phyloP scores from a whole-genome alignment of 1,140 invertebrate species.

The Riptortus pedestris region DNA sequence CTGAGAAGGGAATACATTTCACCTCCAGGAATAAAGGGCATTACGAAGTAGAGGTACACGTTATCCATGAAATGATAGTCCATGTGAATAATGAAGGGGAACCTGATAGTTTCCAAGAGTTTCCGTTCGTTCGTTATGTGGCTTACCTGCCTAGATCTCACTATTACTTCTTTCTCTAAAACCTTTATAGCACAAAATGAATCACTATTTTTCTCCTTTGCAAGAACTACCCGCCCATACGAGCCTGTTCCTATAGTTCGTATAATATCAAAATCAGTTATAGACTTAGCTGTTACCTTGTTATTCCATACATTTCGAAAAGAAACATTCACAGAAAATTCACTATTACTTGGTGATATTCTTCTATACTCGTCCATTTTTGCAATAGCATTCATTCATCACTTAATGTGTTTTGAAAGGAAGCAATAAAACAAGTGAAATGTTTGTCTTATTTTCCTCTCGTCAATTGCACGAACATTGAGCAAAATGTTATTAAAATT shows the following conservation, averaged over 20 bases:
- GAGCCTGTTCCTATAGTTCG: conserved; percentile 79
- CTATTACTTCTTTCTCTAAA: conserved; percentile 74
- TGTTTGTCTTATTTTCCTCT: no score
- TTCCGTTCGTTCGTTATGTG: conserved; percentile 79
- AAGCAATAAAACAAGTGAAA: no score
- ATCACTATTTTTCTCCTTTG: conserved; percentile 47
- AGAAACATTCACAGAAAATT: no score
- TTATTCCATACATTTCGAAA: no score
- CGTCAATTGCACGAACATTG: no score
- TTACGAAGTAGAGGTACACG: conserved; percentile 69
- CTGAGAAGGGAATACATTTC: conserved; percentile 73
- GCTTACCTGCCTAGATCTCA: conserved; percentile 74
- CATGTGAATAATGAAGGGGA: conserved; percentile 73
- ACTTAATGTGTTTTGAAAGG: no score
- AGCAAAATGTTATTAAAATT: no score
- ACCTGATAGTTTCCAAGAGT: conserved; percentile 66
- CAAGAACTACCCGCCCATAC: conserved; percentile 79
- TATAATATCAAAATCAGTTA: conserved; percentile 44
- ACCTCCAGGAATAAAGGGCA: conserved; percentile 71
- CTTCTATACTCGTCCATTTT: no score
- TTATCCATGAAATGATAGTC: conserved; percentile 80
- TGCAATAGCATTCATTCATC: no score
- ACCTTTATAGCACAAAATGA: conserved; percentile 82
- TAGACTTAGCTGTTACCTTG: no score
- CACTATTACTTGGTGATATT: no score